These are phyloP conservation scores for Steatornis caripensis DNA, from an alignment of 2,113 vertebrate species.

Conservation along the genomic window DNA sequence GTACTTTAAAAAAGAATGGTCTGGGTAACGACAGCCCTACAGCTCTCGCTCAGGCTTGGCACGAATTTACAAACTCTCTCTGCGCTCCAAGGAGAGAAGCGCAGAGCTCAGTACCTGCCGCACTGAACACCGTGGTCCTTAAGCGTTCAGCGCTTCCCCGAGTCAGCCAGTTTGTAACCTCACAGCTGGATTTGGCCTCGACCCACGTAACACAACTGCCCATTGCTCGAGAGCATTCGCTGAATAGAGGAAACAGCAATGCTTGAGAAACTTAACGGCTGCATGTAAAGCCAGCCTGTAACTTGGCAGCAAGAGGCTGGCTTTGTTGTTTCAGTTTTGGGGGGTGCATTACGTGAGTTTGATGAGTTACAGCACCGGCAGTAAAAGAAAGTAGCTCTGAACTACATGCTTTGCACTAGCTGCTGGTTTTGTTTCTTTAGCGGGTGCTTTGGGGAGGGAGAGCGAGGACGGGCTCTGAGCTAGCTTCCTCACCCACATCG, in stretches of 20 bases:
- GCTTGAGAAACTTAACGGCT: background rate
- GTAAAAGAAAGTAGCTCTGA: background rate
- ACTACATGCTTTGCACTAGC: accelerated
- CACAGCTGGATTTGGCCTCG: background rate
- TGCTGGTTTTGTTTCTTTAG: background rate
- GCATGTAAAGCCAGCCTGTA: background rate
- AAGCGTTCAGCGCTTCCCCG: background rate
- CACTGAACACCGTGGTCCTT: accelerated
- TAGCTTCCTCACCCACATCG: background rate
- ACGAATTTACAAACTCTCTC: background rate
- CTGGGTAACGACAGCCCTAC: background rate
- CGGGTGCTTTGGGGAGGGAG: background rate
- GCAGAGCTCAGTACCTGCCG: background rate
- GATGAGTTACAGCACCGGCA: background rate
- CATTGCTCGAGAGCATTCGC: accelerated
- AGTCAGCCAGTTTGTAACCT: background rate
- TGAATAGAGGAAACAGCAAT: background rate
- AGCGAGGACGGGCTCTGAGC: background rate
- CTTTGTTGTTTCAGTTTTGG: background rate
- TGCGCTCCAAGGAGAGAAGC: background rate
- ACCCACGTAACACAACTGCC: background rate
- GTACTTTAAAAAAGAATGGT: background rate
- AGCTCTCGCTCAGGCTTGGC: background rate
- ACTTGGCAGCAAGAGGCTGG: background rate
- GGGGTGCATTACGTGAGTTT: background rate